A percentile compares a stretch with the other conserved stretches of the same genome.
These are phyloP conservation scores for Capitulum mitella DNA, from an alignment of 2,888 invertebrate species.

Conservation along the genomic window DNA sequence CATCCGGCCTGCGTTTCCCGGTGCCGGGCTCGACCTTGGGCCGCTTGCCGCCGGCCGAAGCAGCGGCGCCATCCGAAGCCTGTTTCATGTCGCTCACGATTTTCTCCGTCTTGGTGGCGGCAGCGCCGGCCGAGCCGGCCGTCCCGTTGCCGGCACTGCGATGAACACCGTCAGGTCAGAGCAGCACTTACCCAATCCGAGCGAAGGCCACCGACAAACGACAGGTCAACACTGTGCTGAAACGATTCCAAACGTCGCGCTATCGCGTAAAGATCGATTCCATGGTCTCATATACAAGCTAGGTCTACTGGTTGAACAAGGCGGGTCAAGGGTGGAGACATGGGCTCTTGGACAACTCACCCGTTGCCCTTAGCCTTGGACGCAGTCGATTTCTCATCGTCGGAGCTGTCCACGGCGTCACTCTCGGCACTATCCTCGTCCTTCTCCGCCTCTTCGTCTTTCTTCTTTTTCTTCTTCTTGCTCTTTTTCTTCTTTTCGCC, in stretches of 20 bases:
- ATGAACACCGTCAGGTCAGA: no score
- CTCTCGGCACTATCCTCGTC: slow-evolving; percentile 29
- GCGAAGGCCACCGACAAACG: no score
- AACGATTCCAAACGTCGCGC: no score
- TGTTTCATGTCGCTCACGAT: slow-evolving; percentile 10
- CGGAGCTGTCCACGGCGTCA: slow-evolving; percentile 26
- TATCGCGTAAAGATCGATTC: no score
- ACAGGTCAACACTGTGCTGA: no score
- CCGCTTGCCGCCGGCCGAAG: not conserved
- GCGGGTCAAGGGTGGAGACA: no score
- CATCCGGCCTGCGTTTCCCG: not conserved
- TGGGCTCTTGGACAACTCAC: no score
- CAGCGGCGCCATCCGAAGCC: not conserved
- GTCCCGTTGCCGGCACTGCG: not conserved
- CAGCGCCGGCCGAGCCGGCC: not conserved
- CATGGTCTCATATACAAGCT: no score
- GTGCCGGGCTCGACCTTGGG: not conserved
- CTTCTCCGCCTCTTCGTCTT: slow-evolving; percentile 38
- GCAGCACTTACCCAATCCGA: no score
- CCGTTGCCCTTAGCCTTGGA: not conserved
- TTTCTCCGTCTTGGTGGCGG: not conserved
- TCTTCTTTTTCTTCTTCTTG: slow-evolving; percentile 47
- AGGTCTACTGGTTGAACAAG: no score
- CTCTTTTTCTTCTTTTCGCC: slow-evolving; percentile 41
- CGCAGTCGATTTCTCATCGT: slow-evolving; percentile 22